Percentiles rank a stretch among this genome's conserved stretches.
Conservation (phyloP, 2,888 invertebrate species). For the Lepas anatifera region DNA sequence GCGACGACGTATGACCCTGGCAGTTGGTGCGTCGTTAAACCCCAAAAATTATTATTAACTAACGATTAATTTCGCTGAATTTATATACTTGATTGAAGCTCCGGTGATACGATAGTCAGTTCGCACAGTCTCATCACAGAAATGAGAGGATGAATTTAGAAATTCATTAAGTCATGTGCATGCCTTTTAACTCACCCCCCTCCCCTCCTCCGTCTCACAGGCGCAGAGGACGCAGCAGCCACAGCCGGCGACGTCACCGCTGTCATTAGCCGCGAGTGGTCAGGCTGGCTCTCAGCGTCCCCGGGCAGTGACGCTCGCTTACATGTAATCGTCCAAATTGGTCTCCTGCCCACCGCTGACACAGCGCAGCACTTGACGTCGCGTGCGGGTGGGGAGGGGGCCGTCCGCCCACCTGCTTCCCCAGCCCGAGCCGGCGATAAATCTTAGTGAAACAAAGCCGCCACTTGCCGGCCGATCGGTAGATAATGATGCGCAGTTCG, state of each 20-base stretch:
- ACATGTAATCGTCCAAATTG: constrained; percentile 10
- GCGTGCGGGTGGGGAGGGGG: no score
- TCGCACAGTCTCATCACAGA: no score
- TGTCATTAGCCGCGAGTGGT: neutral
- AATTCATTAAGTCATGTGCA: no score
- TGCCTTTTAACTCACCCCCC: no score
- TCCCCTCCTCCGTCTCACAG: neutral
- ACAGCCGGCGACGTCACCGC: neutral
- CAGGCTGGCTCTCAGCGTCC: no score
- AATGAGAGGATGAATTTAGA: no score
- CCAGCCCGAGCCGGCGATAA: neutral
- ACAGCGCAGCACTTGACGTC: neutral
- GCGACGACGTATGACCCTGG: no score
- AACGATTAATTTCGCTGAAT: no score
- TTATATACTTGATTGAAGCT: no score
- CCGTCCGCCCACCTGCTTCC: neutral
- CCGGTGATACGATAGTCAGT: no score
- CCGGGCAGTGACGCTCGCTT: neutral
- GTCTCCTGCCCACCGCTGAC: neutral
- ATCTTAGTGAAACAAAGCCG: neutral
- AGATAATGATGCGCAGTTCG: neutral
- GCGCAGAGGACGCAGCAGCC: neutral
- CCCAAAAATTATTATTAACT: no score
- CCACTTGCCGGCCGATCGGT: neutral
- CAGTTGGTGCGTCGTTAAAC: no score